Percentiles rank a stretch among this genome's conserved stretches.
These are phyloP conservation scores for Silurus meridionalis DNA, from an alignment of 2,113 vertebrate genomes.

Conservation along the genomic window DNA sequence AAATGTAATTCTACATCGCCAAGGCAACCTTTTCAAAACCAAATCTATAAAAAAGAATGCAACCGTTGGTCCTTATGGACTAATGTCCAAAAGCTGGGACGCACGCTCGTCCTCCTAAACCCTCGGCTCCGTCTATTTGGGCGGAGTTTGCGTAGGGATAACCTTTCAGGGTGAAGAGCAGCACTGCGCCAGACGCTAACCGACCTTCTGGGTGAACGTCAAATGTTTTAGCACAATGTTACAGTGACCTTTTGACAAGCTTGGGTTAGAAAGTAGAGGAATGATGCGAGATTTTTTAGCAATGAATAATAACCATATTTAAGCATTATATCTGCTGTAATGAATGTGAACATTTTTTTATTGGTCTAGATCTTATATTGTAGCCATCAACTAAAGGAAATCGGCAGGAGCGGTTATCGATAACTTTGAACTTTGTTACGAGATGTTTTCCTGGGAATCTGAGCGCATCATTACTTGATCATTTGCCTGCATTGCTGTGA, in stretches of 20 bases:
- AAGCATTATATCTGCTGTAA: slow-evolving; percentile 5
- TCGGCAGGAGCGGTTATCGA: neutral
- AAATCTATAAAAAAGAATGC: slow-evolving; percentile 66
- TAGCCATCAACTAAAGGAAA: slow-evolving; percentile 17
- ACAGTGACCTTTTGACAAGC: slow-evolving; percentile 15
- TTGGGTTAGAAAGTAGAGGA: slow-evolving; percentile 1
- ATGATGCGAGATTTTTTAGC: slow-evolving; percentile 11
- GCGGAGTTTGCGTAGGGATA: slow-evolving; percentile 36
- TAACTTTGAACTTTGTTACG: neutral
- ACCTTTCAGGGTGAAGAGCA: slow-evolving; percentile 55
- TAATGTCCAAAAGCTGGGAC: slow-evolving; percentile 45
- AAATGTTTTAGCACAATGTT: slow-evolving; percentile 19
- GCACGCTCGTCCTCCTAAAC: slow-evolving; percentile 30
- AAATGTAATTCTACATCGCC: slow-evolving; percentile 50
- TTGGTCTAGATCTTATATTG: slow-evolving; percentile 3
- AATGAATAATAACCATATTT: neutral
- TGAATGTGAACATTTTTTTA: neutral
- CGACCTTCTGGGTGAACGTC: slow-evolving; percentile 23
- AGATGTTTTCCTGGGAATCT: slow-evolving; percentile 21
- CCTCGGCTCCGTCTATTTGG: slow-evolving; percentile 28
- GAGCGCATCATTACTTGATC: neutral
- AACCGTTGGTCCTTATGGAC: slow-evolving; percentile 53
- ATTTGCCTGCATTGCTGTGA: neutral
- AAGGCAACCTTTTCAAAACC: slow-evolving; percentile 66
- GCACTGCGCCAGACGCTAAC: slow-evolving; percentile 45